Evolutionary conservation across 2,797 vertebrate species (phyloP).

Genomic region (Eulemur coronatus): DNA sequence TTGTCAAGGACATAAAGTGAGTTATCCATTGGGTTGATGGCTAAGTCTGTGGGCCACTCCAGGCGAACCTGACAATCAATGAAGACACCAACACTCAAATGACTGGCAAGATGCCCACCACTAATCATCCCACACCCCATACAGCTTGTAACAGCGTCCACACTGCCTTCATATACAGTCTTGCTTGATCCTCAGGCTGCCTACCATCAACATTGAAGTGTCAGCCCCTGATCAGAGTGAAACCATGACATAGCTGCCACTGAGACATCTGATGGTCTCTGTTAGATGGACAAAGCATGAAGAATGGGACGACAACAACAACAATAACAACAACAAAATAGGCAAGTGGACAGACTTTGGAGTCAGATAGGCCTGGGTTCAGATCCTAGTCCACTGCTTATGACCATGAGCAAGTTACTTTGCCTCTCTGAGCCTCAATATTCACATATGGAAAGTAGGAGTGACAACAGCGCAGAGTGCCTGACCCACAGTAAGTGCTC

Average conservation of each 20-base stretch:
- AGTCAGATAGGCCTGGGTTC: neutral
- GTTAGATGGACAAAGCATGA: neutral
- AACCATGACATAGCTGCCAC: neutral
- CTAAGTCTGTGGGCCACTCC: constrained; percentile 98
- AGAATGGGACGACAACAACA: neutral
- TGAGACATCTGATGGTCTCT: neutral
- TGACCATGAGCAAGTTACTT: neutral
- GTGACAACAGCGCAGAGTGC: rapidly evolving
- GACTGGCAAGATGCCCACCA: neutral
- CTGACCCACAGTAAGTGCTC: neutral
- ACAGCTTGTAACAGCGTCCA: rapidly evolving
- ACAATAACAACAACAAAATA: neutral
- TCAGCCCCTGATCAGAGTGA: neutral
- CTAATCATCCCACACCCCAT: neutral
- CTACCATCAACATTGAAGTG: neutral
- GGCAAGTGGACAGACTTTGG: neutral
- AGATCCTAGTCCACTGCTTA: neutral
- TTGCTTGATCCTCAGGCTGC: neutral
- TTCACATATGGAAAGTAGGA: neutral
- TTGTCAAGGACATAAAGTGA: constrained; percentile 98
- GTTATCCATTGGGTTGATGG: constrained; percentile 98
- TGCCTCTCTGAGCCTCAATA: neutral
- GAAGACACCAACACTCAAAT: constrained; percentile 55
- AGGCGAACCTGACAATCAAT: constrained; percentile 90
- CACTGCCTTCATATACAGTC: neutral